These are phyloP conservation scores for Phyllopteryx taeniolatus DNA, from an alignment of 2,113 vertebrate species.

Conservation along the genomic window DNA sequence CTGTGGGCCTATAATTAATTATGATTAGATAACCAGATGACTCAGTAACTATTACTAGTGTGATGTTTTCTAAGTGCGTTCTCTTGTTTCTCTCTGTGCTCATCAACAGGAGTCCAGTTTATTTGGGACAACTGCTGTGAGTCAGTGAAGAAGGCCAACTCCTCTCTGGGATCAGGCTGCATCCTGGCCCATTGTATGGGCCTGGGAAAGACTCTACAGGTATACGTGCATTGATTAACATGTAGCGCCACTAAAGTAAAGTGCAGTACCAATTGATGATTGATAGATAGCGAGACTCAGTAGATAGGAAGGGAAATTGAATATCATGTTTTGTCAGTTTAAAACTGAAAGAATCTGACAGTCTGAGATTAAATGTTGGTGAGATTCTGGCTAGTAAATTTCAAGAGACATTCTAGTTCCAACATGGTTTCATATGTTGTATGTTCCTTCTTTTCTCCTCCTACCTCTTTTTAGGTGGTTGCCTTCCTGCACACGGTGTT, in stretches of 20 bases:
- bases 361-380: neutral
- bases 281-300: too few species aligned
- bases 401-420: too few species aligned
- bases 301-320: too few species aligned
- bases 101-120: conserved; percentile 88
- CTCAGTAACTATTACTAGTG: too few species aligned
- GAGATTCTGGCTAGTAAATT: too few species aligned
- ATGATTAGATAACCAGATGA: too few species aligned
- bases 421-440: neutral
- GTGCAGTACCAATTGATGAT: neutral
- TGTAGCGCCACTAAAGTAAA: neutral
- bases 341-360: neutral
- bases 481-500: conserved; percentile 93
- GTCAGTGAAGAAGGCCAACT: conserved; percentile 89
- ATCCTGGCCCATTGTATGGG: conserved; percentile 98
- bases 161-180: conserved; percentile 87
- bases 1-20: too few species aligned
- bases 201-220: conserved; percentile 95
- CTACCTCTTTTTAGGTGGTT: conserved; percentile 78
- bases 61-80: neutral
- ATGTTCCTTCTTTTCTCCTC: neutral
- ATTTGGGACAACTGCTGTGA: conserved; percentile 98
- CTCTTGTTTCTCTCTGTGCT: neutral
- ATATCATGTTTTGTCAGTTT: too few species aligned
- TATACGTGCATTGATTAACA: conserved; percentile 32